Evolutionary conservation across 2,888 invertebrate genomes (phyloP).

Genomic region (Emmelina monodactyla): DNA sequence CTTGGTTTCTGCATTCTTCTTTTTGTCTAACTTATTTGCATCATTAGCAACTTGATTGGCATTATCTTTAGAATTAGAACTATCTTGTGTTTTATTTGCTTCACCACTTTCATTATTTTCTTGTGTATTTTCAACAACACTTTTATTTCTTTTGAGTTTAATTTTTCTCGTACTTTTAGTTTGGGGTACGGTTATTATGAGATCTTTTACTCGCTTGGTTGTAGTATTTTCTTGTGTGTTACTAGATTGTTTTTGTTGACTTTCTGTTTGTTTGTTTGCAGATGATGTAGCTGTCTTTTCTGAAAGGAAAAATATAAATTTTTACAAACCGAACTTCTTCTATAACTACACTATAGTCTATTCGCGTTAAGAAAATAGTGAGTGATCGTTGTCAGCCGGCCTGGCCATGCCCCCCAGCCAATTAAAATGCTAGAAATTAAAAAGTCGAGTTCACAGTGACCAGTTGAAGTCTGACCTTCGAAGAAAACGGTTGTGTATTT

Average conservation of each 20-base stretch:
- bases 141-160: slow-evolving; percentile 42
- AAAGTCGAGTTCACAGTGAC: no score
- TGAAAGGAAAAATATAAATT: slow-evolving; percentile 18
- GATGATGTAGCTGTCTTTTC: slow-evolving; percentile 16
- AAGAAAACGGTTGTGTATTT: no score
- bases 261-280: background rate
- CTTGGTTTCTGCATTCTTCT: slow-evolving; percentile 29
- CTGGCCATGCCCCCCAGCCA: no score
- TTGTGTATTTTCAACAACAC: slow-evolving; percentile 2
- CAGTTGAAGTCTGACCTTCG: no score
- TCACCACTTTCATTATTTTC: slow-evolving; percentile 5
- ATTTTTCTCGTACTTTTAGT: slow-evolving; percentile 37
- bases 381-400: no score
- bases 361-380: no score
- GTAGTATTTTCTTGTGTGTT: slow-evolving; percentile 8
- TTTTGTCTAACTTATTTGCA: slow-evolving; percentile 19
- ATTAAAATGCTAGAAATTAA: no score
- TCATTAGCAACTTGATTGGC: slow-evolving; percentile 8
- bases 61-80: slow-evolving; percentile 4
- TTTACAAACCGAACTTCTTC: no score
- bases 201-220: slow-evolving; percentile 34
- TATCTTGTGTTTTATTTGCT: slow-evolving; percentile 10
- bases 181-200: slow-evolving; percentile 44
- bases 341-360: no score
- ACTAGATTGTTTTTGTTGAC: background rate